Evolutionary conservation across 92 coral and sea anemone genomes (phyloP).

Genomic region (Epizoanthus rinbou): DNA sequence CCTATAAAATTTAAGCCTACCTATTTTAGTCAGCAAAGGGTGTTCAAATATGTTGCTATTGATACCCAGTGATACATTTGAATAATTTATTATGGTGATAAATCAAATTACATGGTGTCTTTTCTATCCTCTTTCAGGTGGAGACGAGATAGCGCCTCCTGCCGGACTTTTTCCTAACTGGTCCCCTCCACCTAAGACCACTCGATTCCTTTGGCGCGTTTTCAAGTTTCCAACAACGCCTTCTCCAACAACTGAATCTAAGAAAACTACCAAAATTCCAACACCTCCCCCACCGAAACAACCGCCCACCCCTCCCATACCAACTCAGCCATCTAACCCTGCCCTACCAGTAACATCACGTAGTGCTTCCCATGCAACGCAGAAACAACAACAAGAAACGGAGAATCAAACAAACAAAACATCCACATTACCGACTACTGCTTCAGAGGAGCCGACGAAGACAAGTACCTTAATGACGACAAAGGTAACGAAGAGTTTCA

Average conservation of each 20-base stretch:
- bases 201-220: not conserved
- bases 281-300: slow-evolving; percentile 15
- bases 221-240: not conserved
- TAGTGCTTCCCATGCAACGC: not conserved
- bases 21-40: too few species aligned
- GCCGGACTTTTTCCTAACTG: not conserved
- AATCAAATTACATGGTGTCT: not conserved
- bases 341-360: not conserved
- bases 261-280: not conserved
- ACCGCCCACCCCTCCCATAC: slow-evolving; percentile 6
- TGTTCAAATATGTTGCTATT: too few species aligned
- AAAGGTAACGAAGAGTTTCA: not conserved
- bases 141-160: not conserved
- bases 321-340: not conserved
- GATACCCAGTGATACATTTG: too few species aligned
- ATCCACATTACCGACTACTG: not conserved
- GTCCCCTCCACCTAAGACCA: not conserved
- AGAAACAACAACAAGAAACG: not conserved
- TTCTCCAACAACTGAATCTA: not conserved
- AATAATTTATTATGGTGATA: too few species aligned
- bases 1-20: too few species aligned
- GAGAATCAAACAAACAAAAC: not conserved
- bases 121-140: not conserved
- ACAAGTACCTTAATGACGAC: not conserved
- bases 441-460: not conserved